These are phyloP conservation scores for Phoxinus dragarum DNA, from an alignment of 2,797 vertebrate species.

Conservation along the genomic window DNA sequence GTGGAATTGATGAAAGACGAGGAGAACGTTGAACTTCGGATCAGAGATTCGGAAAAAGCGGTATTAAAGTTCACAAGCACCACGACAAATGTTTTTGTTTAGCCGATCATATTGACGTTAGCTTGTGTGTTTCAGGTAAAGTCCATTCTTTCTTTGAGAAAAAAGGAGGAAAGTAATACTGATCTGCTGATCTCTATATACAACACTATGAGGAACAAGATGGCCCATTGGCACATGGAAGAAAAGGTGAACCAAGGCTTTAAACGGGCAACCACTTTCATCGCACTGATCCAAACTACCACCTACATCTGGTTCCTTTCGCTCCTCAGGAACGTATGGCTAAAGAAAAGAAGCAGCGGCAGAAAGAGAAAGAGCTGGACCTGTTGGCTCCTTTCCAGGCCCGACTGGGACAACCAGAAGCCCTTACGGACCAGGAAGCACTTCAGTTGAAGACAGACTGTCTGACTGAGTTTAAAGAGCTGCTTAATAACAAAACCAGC, in stretches of 20 bases:
- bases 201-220: conserved; percentile 74
- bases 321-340: conserved; percentile 66
- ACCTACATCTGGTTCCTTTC: not conserved
- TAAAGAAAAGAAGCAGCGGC: conserved; percentile 68
- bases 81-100: not conserved
- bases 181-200: conserved; percentile 76
- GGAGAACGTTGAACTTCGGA: conserved; percentile 68
- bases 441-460: conserved; percentile 73
- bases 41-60: conserved; percentile 80
- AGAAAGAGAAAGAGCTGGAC: conserved; percentile 73
- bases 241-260: conserved; percentile 69
- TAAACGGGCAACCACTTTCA: no score
- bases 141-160: conserved; percentile 73
- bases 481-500: conserved; percentile 76
- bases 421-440: conserved; percentile 70
- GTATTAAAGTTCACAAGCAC: conserved; percentile 61
- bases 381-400: conserved; percentile 79
- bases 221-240: conserved; percentile 69
- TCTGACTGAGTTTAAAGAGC: conserved; percentile 78
- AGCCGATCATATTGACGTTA: not conserved
- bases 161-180: conserved; percentile 73
- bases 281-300: not conserved
- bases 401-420: conserved; percentile 66
- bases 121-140: conserved; percentile 71
- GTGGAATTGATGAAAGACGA: conserved; percentile 73